Evolutionary conservation across 2,113 vertebrate species (phyloP).

Genomic region (Sisor rabdophorus): DNA sequence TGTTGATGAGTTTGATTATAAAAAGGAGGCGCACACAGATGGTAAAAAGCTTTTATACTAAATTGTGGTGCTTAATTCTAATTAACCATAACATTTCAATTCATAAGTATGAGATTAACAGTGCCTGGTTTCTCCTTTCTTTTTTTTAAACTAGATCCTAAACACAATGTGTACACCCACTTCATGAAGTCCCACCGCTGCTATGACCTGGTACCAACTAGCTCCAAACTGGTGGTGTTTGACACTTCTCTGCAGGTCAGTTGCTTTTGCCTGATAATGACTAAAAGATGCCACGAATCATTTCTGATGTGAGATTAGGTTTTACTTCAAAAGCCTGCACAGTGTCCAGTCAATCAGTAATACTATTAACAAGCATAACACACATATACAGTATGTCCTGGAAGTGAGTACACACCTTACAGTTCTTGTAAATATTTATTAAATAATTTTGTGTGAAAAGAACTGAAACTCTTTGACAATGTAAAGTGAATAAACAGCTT

Average conservation of each 20-base stretch:
- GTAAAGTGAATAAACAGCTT: too few species aligned
- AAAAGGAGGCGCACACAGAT: slow-evolving; percentile 63
- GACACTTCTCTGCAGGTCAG: slow-evolving; percentile 92
- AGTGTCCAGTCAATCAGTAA: too few species aligned
- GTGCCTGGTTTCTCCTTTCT: neutral
- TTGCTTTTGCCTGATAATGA: neutral
- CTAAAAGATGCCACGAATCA: too few species aligned
- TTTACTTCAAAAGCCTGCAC: too few species aligned
- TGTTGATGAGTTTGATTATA: slow-evolving; percentile 68
- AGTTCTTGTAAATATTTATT: too few species aligned
- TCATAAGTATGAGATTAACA: neutral
- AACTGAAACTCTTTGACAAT: too few species aligned
- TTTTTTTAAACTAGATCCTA: slow-evolving; percentile 62
- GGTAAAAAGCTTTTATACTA: slow-evolving; percentile 53
- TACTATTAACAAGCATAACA: too few species aligned
- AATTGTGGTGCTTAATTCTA: neutral
- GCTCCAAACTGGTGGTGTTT: slow-evolving; percentile 97
- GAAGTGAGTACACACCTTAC: too few species aligned
- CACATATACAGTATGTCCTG: too few species aligned
- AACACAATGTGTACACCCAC: slow-evolving; percentile 82
- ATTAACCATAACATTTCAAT: neutral
- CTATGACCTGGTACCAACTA: slow-evolving; percentile 95
- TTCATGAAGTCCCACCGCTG: slow-evolving; percentile 97
- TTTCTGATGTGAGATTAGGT: too few species aligned
- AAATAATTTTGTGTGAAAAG: too few species aligned